These are phyloP conservation scores for Gasterosteus aculeatus DNA, from an alignment of 2,113 vertebrate genomes.

Conservation along the genomic window DNA sequence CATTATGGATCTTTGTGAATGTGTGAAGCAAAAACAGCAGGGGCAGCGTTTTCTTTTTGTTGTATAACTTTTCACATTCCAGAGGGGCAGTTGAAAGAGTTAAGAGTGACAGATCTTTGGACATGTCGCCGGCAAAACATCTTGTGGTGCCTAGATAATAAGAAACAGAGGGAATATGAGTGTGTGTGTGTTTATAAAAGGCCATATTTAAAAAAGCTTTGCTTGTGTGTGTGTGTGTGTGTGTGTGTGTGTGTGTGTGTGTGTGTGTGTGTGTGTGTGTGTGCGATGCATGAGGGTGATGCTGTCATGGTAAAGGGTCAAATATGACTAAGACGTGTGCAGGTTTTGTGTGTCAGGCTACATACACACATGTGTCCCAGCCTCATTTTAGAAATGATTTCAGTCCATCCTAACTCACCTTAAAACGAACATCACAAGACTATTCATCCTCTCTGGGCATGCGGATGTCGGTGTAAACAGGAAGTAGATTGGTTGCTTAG, in stretches of 20 bases:
- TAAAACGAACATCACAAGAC: background rate
- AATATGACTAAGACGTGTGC: conserved; percentile 5
- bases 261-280: conserved; percentile 21
- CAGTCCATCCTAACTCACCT: background rate
- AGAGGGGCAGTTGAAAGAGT: conserved; percentile 67
- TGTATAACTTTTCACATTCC: conserved; percentile 61
- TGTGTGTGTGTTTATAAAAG: conserved; percentile 30
- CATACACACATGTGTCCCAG: background rate
- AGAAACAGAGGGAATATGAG: conserved; percentile 69
- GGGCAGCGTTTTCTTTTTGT: conserved; percentile 46
- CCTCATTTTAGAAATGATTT: background rate
- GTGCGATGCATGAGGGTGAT: background rate
- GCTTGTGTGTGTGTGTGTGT: too few relatives aligned
- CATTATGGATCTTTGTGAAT: conserved; percentile 74
- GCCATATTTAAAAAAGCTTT: too few relatives aligned
- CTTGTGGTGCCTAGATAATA: conserved; percentile 73
- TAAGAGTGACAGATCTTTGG: conserved; percentile 76
- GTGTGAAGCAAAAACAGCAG: conserved; percentile 74
- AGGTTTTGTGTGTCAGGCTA: background rate
- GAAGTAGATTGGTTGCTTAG: background rate
- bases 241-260: conserved; percentile 27
- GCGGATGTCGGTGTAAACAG: too few relatives aligned
- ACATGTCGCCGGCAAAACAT: conserved; percentile 72
- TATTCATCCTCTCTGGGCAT: background rate
- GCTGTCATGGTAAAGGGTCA: conserved; percentile 7